Percentiles rank a stretch among this genome's conserved stretches.
Evolutionary conservation across 2,888 invertebrate species (phyloP).

Genomic region (Leptarthrus brevirostris): DNA sequence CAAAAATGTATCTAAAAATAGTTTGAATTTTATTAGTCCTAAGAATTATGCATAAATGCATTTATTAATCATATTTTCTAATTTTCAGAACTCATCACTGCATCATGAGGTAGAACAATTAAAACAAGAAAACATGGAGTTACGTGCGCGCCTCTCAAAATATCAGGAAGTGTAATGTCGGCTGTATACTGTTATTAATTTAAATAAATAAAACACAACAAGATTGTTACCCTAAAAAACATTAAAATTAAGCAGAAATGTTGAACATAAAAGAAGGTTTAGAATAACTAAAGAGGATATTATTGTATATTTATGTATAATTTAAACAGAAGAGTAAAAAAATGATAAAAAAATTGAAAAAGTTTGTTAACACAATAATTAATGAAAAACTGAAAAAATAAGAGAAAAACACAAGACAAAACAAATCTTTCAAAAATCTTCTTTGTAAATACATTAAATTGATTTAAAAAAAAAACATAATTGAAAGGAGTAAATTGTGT

Average conservation of each 20-base stretch:
- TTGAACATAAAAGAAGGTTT: constrained; percentile 38
- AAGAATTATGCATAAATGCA: neutral
- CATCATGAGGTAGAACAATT: constrained; percentile 90
- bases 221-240: constrained; percentile 36
- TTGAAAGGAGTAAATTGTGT: neutral
- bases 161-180: constrained; percentile 79
- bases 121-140: constrained; percentile 90
- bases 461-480: neutral
- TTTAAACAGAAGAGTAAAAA: constrained; percentile 42
- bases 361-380: constrained; percentile 18
- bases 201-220: constrained; percentile 44
- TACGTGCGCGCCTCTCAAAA: constrained; percentile 90
- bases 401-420: neutral
- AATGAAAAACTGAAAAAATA: constrained; percentile 15
- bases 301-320: constrained; percentile 47
- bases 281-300: constrained; percentile 48
- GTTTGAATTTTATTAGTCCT: too few relatives aligned
- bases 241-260: constrained; percentile 43
- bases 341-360: constrained; percentile 4
- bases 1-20: too few relatives aligned
- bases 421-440: constrained; percentile 8
- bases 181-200: constrained; percentile 55
- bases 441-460: constrained; percentile 32
- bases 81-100: constrained; percentile 83
- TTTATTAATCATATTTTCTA: constrained; percentile 25